These are phyloP conservation scores for Caenorhabditis inopinata DNA, from an alignment of 1,140 invertebrate species.

Conservation along the genomic window DNA sequence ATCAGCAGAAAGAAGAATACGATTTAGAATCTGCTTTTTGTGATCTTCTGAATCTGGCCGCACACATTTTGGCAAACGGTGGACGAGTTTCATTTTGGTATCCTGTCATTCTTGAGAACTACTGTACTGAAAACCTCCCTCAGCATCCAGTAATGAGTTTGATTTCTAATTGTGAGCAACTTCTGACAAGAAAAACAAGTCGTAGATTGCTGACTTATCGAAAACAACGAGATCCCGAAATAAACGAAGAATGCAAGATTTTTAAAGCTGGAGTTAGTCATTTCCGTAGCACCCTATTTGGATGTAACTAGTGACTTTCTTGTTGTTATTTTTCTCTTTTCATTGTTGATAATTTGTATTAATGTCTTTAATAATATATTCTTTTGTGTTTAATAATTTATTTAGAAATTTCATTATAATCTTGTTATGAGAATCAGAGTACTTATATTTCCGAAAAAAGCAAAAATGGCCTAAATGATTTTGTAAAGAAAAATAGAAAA, in stretches of 20 bases:
- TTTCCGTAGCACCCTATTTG: neutral
- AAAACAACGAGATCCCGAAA: slow-evolving; percentile 46
- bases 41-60: slow-evolving; percentile 69
- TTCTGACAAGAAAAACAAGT: slow-evolving; percentile 57
- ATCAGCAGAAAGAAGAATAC: slow-evolving; percentile 67
- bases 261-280: neutral
- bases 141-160: slow-evolving; percentile 67
- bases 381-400: too few relatives aligned
- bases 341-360: too few relatives aligned
- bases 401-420: too few relatives aligned
- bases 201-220: slow-evolving; percentile 57
- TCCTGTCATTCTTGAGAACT: slow-evolving; percentile 67
- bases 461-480: too few relatives aligned
- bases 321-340: neutral
- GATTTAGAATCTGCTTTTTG: slow-evolving; percentile 67
- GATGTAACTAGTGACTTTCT: too few relatives aligned
- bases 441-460: too few relatives aligned
- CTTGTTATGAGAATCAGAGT: too few relatives aligned
- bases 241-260: slow-evolving; percentile 37
- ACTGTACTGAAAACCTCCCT: slow-evolving; percentile 67
- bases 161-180: slow-evolving; percentile 68
- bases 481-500: too few relatives aligned
- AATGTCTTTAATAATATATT: too few relatives aligned
- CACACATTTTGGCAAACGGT: slow-evolving; percentile 64
- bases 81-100: slow-evolving; percentile 70